phyloP scores from a whole-genome alignment of 2,113 vertebrate genomes.

The Tenebrosternarchus preto region DNA sequence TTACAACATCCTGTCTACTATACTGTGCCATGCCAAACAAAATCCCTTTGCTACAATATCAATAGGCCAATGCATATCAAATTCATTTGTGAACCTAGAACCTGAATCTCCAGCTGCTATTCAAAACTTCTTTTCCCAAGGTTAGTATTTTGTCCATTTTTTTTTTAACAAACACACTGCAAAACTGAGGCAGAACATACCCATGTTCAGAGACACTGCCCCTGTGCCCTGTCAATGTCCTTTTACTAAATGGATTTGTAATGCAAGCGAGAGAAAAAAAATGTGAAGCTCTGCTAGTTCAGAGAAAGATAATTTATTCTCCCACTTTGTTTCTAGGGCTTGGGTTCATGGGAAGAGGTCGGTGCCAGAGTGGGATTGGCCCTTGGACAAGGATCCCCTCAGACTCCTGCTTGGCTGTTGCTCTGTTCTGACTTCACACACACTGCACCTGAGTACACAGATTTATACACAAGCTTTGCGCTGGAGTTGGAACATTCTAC shows the following conservation, averaged over 20 bases:
- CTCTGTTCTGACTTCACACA: constrained; percentile 73
- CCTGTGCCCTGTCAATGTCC: constrained; percentile 38
- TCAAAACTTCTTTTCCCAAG: constrained; percentile 2
- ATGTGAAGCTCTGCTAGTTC: constrained; percentile 48
- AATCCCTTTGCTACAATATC: background rate
- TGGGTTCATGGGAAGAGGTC: constrained; percentile 65
- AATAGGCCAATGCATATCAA: background rate
- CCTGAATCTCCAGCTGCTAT: constrained; percentile 7
- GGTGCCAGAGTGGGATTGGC: constrained; percentile 64
- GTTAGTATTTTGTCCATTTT: constrained; percentile 16
- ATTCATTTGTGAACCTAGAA: background rate
- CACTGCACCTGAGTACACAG: constrained; percentile 78
- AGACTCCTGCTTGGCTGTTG: constrained; percentile 65
- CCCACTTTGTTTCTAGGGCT: constrained; percentile 59
- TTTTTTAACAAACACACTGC: constrained; percentile 6
- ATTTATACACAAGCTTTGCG: constrained; percentile 72
- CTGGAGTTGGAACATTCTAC: constrained; percentile 71
- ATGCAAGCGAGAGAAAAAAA: constrained; percentile 51
- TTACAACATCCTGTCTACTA: background rate
- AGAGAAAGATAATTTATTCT: constrained; percentile 62
- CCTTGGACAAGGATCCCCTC: constrained; percentile 62
- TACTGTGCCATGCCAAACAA: background rate
- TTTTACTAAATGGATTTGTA: constrained; percentile 55
- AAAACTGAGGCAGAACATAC: constrained; percentile 9
- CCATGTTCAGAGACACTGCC: constrained; percentile 45